Evolutionary conservation across 2,888 invertebrate genomes (phyloP), one percentile per base, ranked within the genome.

Genomic region (Trissonchulus sp.): DNA sequence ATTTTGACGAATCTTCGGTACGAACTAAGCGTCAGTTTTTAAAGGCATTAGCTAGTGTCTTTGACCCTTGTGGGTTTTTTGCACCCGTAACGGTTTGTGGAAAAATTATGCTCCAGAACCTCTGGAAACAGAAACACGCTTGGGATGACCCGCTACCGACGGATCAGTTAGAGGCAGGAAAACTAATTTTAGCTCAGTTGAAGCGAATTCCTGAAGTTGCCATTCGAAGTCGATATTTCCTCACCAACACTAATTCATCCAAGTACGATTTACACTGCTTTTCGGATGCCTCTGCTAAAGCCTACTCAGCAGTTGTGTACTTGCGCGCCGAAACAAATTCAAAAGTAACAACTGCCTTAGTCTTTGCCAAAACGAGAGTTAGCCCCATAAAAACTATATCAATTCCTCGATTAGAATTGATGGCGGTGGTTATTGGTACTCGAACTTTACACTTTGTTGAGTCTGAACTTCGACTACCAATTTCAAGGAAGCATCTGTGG

Each of bases 121-220:
- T 81, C 1, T 82, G 81, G 80, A 73, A 75, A 28, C 36, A 63
- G 23, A 72, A 78, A 1, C 2, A 78, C 2, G 76, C 68, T 1
- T 81, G 81, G 81, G 81, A 82, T 78, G 78, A 78, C 3, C 63
- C 63, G 0, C 63, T 80, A 31, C 76, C 79, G 1, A 3, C 15
- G n/a, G 65, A 63, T n/a, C n/a, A 8, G 65, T 28, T 28, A 63
- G n/a, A 30, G 65, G 8, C 23, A 23, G 48, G 48, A 8, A 48
- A 48, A 23, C 48, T 15, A 8, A 23, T 48, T 8, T 48, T 48
- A 23, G 8, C 48, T 8, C 8, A 23, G 8, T 48, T 48, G 8
- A 8, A 48, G 48, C 48, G 23, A 48, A 48, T 48, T 48, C 48
- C 48, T 23, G 23, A 23, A 8, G 8, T 15, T 48, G 48, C 48